These are phyloP conservation scores for Pammene fasciana DNA, from an alignment of 2,888 invertebrate species.

Conservation along the genomic window DNA sequence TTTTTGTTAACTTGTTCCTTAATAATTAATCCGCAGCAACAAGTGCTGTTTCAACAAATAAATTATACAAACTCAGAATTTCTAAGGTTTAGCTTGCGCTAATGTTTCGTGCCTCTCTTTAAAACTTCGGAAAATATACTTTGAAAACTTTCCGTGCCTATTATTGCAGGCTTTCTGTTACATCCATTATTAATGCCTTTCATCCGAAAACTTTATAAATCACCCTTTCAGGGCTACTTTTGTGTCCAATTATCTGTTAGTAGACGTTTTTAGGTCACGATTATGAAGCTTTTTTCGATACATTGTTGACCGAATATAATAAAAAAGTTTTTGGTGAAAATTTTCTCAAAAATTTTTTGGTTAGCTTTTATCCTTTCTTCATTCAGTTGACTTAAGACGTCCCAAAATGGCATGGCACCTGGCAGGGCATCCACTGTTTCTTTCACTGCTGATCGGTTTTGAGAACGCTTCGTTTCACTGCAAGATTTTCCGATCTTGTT, in stretches of 20 bases:
- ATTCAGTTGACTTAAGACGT: background rate
- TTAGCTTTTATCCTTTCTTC: background rate
- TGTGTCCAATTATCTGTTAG: conserved; percentile 52
- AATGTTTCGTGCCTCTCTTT: conserved; percentile 49
- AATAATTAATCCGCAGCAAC: conserved; percentile 74
- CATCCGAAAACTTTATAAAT: conserved; percentile 56
- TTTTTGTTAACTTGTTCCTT: conserved; percentile 77
- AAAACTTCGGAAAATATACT: conserved; percentile 47
- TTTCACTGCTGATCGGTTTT: too few species aligned
- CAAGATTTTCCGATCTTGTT: too few species aligned
- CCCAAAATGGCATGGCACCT: too few species aligned
- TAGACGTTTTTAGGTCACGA: conserved; percentile 44
- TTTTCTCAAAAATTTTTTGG: background rate
- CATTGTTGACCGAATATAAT: background rate
- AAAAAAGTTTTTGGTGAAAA: background rate
- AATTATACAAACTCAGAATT: conserved; percentile 24
- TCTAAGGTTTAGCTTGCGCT: conserved; percentile 49
- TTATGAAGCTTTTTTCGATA: conserved; percentile 14
- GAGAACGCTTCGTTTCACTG: too few species aligned
- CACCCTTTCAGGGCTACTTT: conserved; percentile 49
- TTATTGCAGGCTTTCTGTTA: conserved; percentile 48
- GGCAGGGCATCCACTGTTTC: too few species aligned
- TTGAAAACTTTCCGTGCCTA: conserved; percentile 54
- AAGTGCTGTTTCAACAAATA: conserved; percentile 54
- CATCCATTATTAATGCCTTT: conserved; percentile 41